Evolutionary conservation across 2,888 invertebrate species (phyloP).

Genomic region (Tuberolachnus salignus): DNA sequence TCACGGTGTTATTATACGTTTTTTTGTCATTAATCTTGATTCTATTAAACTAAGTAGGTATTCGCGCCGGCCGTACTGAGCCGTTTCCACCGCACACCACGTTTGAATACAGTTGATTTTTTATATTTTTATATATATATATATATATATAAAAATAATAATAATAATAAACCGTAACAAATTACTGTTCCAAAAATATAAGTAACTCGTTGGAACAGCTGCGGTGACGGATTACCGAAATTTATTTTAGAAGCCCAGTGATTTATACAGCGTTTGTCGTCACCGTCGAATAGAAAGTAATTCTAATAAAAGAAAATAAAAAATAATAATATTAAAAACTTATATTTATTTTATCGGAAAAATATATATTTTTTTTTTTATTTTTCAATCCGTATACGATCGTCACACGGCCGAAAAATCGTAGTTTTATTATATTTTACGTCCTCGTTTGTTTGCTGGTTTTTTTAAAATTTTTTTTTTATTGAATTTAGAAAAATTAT

Average conservation of each 20-base stretch:
- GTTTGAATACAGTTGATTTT: constrained; percentile 27
- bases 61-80: constrained; percentile 10
- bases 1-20: constrained; percentile 54
- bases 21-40: constrained; percentile 52
- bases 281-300: not conserved
- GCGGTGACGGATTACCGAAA: constrained; percentile 45
- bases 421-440: not conserved
- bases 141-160: not conserved
- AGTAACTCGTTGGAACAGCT: constrained; percentile 35
- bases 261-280: constrained; percentile 32
- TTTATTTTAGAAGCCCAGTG: constrained; percentile 16
- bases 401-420: not conserved
- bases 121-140: not conserved
- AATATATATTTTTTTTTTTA: too few species aligned
- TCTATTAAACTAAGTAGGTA: constrained; percentile 33
- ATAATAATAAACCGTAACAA: constrained; percentile 29
- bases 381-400: too few species aligned
- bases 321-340: not conserved
- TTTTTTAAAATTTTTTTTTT: too few species aligned
- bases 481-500: too few species aligned
- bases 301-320: not conserved
- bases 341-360: not conserved
- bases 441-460: too few species aligned
- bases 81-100: not conserved
- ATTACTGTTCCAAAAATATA: constrained; percentile 46